Percentiles rank a stretch among this genome's conserved stretches.
Conservation (phyloP, 2,113 vertebrate genomes). For the Rhabdornis inornatus region DNA sequence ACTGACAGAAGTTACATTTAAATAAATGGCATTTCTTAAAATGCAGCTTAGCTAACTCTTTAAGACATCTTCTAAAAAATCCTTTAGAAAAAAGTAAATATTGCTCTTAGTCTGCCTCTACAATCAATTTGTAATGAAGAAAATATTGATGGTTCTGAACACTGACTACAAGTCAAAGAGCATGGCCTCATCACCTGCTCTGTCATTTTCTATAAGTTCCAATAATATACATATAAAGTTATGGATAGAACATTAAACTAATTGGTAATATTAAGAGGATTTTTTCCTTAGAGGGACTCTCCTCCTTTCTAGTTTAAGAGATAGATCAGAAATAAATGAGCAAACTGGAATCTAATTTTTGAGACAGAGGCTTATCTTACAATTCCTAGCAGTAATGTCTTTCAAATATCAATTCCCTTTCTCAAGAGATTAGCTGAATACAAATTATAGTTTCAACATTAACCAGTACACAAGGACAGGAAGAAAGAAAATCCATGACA, state of each 20-base stretch:
- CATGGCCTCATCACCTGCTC: conserved; percentile 49
- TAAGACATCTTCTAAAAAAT: neutral
- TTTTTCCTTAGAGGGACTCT: neutral
- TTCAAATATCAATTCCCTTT: neutral
- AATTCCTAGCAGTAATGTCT: neutral
- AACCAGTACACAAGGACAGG: neutral
- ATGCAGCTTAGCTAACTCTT: neutral
- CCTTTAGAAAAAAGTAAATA: neutral
- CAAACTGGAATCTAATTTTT: conserved; percentile 25
- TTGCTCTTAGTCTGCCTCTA: neutral
- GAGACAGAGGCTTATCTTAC: conserved; percentile 31
- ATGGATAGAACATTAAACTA: neutral
- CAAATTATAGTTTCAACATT: conserved; percentile 18
- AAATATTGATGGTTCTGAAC: conserved; percentile 16
- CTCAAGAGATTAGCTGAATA: conserved; percentile 30
- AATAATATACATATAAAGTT: neutral
- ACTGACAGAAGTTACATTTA: neutral
- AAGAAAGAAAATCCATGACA: conserved; percentile 18
- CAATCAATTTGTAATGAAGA: neutral
- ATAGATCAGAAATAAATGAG: conserved; percentile 4
- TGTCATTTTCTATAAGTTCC: neutral
- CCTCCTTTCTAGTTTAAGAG: neutral
- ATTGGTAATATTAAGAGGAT: neutral
- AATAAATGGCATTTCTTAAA: neutral
- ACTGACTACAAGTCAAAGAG: conserved; percentile 53